Conservation (phyloP, 1,140 invertebrate species). For the Wasmannia auropunctata region DNA sequence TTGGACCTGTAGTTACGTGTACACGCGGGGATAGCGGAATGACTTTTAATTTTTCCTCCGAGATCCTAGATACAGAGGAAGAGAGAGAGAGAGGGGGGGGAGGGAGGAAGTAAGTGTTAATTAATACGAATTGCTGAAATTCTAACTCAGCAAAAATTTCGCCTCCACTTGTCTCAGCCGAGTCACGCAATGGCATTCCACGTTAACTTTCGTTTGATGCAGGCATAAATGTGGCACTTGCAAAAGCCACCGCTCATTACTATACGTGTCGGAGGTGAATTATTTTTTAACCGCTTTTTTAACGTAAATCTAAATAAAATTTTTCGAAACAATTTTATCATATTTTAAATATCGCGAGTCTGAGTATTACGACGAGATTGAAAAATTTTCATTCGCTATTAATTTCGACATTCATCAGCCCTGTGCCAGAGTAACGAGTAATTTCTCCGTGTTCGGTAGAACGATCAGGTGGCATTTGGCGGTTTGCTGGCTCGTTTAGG, state of each 20-base stretch:
- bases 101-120: slow-evolving; percentile 69
- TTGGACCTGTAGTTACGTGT: slow-evolving; percentile 48
- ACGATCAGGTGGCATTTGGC: slow-evolving; percentile 73
- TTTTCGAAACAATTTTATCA: not conserved
- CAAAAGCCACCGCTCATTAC: slow-evolving; percentile 1
- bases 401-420: slow-evolving; percentile 1
- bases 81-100: no score
- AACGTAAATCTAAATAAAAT: not conserved
- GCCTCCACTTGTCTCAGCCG: slow-evolving; percentile 66
- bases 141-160: slow-evolving; percentile 53
- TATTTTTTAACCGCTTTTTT: not conserved
- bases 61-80: slow-evolving; percentile 66
- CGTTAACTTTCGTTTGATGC: slow-evolving; percentile 29
- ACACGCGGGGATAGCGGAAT: not conserved
- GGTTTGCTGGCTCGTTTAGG: slow-evolving; percentile 73
- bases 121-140: slow-evolving; percentile 79
- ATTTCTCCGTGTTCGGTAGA: slow-evolving; percentile 65
- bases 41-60: slow-evolving; percentile 75
- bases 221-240: not conserved
- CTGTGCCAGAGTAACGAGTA: slow-evolving; percentile 36
- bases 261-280: not conserved
- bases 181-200: slow-evolving; percentile 69
- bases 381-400: not conserved
- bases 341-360: not conserved
- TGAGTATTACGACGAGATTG: not conserved